Base-by-base conservation (phyloP, 2,888 invertebrate species). In the Latrodectus elegans region DNA sequence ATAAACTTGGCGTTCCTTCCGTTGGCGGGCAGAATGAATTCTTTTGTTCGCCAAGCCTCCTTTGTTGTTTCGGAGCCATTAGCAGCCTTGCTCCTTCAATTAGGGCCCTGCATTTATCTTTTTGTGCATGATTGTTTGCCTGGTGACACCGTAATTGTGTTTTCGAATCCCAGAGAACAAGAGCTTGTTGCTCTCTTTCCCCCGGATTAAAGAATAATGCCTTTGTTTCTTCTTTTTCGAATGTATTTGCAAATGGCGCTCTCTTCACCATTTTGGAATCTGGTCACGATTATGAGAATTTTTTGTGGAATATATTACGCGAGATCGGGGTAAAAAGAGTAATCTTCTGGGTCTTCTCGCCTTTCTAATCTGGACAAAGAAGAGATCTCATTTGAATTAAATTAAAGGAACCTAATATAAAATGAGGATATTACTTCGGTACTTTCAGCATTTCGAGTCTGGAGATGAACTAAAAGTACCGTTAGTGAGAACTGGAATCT, bases 1-100 rank as follows among this genome's bases (percentile, higher is more conserved):
- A 80, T 71, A 72, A 79, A 55, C 72, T 71, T 79, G 53, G 74
- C 65, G 73, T 65, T 74, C 81, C 73, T 72, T 64, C 64, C 67
- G 8, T 81, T 68, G 14, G 71, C 15, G 6, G 67, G 55, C 6
- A 60, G 60, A 60, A 60, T n/a, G 60, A 60, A 60, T 60, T 60
- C 68, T 67, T 67, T 81, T 81, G 81, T 81, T 81, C 51, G 55
- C 22, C 60, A 60, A n/a, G 73, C 11, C 38, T 68, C 64, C 71
- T 26, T 74, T 67, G 65, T 52, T 81, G 65, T 81, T 74, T 65
- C 73, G 26, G 64, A 81, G 73, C 73, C 81, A 81, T 81, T 81
- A 81, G 74, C 11, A 26, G 78, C 14, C 68, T 78, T 78, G 67
- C 73, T 67, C 52, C 55, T 81, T 80, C 72, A 80, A 68, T 80